Evolutionary conservation across 2,797 vertebrate genomes (phyloP).

Genomic region (Eulemur mongoz): DNA sequence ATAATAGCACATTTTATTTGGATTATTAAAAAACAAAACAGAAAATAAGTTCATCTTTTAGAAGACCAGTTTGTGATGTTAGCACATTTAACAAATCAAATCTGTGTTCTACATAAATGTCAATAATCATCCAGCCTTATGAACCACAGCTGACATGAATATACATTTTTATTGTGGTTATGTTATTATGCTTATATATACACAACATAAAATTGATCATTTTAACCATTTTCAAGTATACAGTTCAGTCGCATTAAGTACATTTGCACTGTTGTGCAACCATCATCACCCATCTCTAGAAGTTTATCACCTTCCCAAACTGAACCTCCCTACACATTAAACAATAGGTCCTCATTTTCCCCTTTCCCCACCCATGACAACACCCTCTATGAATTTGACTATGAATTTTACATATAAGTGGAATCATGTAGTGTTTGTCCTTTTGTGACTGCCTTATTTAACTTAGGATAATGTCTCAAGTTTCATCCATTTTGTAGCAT

Average conservation of each 20-base stretch:
- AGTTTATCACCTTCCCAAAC: background rate
- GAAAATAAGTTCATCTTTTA: conserved; percentile 23
- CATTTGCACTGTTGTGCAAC: background rate
- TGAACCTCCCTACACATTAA: background rate
- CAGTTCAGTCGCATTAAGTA: background rate
- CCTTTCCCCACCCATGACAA: background rate
- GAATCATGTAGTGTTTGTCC: background rate
- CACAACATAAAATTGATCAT: conserved; percentile 10
- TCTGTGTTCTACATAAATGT: conserved; percentile 25
- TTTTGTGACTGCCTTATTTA: conserved; percentile 13
- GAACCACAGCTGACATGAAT: background rate
- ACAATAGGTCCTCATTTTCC: background rate
- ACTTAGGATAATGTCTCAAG: background rate
- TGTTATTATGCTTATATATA: conserved; percentile 5
- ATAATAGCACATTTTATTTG: conserved; percentile 27
- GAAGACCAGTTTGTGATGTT: conserved; percentile 4
- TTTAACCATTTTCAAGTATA: background rate
- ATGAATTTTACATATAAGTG: background rate
- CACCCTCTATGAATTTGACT: background rate
- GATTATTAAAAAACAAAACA: conserved; percentile 40
- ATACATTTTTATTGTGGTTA: background rate
- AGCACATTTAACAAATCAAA: conserved; percentile 41
- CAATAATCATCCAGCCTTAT: background rate
- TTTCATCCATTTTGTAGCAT: background rate
- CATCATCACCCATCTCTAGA: background rate